Conservation (phyloP, 2,888 invertebrate species). For the Reticulitermes lucifugus region DNA sequence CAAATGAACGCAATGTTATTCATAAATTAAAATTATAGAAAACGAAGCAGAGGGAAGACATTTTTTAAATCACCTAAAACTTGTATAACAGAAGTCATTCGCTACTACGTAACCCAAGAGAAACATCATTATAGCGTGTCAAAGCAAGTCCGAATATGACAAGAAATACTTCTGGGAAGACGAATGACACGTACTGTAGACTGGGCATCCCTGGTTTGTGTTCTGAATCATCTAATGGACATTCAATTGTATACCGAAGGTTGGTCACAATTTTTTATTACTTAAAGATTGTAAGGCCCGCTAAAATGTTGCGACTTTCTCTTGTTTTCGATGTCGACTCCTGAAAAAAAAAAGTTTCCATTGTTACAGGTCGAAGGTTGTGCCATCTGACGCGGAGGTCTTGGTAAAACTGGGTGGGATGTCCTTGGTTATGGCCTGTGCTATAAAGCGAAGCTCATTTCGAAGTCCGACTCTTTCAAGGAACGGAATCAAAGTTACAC, state of each 20-base stretch:
- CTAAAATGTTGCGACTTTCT: background rate
- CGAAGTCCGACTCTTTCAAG: slow-evolving; percentile 24
- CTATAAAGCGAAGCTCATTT: slow-evolving; percentile 29
- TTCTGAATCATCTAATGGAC: background rate
- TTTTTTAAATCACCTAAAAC: no score
- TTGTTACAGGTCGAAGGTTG: background rate
- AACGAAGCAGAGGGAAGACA: background rate
- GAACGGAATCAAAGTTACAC: slow-evolving; percentile 24
- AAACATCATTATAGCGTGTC: no score
- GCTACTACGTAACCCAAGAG: no score
- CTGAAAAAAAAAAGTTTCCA: background rate
- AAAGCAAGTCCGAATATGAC: no score
- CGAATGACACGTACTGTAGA: background rate
- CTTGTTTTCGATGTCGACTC: slow-evolving; percentile 16
- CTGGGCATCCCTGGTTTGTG: background rate
- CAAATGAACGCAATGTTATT: background rate
- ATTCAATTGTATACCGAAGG: background rate
- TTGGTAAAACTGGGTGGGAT: slow-evolving; percentile 21
- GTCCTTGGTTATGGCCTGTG: background rate
- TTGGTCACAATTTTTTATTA: background rate
- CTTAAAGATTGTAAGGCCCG: background rate
- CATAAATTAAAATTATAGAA: background rate
- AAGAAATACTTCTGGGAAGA: no score
- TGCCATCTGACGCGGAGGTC: slow-evolving; percentile 17
- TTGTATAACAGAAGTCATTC: no score